Evolutionary conservation across 2,113 vertebrate genomes (phyloP).

Genomic region (Zeus faber): DNA sequence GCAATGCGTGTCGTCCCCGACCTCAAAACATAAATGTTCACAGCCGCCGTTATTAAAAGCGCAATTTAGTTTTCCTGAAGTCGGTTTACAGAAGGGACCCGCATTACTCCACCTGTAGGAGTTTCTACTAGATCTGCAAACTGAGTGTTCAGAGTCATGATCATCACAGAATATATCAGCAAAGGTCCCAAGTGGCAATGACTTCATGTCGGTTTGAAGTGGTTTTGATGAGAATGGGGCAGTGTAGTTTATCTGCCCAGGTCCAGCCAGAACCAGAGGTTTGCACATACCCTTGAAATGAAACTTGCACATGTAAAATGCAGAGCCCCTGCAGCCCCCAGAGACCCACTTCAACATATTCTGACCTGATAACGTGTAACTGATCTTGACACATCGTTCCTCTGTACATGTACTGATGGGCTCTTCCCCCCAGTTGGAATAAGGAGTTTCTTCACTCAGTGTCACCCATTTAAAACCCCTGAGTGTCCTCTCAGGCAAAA

Average conservation of each 20-base stretch:
- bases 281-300: conserved; percentile 71
- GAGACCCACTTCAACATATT: conserved; percentile 55
- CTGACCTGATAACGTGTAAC: conserved; percentile 11
- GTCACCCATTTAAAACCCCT: conserved; percentile 70
- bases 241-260: conserved; percentile 54
- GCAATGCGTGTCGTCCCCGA: conserved; percentile 33
- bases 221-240: conserved; percentile 52
- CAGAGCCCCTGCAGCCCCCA: conserved; percentile 34
- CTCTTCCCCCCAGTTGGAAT: conserved; percentile 68
- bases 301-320: conserved; percentile 67
- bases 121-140: conserved; percentile 1
- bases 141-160: not conserved
- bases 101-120: conserved; percentile 48
- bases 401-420: conserved; percentile 66
- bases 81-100: conserved; percentile 66
- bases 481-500: conserved; percentile 23
- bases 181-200: conserved; percentile 58
- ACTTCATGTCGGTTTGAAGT: conserved; percentile 25
- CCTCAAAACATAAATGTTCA: conserved; percentile 50
- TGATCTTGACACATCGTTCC: conserved; percentile 61
- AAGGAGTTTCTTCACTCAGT: conserved; percentile 43
- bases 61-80: conserved; percentile 36
- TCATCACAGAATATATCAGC: conserved; percentile 48
- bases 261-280: conserved; percentile 47
- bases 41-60: conserved; percentile 61